Evolutionary conservation across 2,888 invertebrate genomes (phyloP).

Genomic region (Ochropacha duplaris): DNA sequence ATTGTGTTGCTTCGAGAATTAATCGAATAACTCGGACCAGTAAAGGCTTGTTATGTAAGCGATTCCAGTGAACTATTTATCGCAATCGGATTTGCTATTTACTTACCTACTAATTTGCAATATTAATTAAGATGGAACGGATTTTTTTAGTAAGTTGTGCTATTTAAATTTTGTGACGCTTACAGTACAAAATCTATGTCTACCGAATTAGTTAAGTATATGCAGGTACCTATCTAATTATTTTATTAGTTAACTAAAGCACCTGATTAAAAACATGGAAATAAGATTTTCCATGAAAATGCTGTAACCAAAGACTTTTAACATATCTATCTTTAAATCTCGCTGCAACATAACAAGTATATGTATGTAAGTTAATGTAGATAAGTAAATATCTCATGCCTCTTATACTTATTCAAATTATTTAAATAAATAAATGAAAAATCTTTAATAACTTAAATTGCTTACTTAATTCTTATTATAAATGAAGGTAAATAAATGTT

Average conservation of each 20-base stretch:
- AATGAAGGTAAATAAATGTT: constrained; percentile 3
- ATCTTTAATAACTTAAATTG: too few relatives aligned
- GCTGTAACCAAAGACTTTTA: too few relatives aligned
- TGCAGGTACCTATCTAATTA: background rate
- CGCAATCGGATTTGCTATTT: background rate
- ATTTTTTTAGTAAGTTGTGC: too few relatives aligned
- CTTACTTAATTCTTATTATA: too few relatives aligned
- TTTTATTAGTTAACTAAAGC: too few relatives aligned
- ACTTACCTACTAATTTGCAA: background rate
- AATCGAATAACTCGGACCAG: constrained; percentile 63
- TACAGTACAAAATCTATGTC: too few relatives aligned
- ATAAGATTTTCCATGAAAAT: background rate
- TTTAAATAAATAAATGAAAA: too few relatives aligned
- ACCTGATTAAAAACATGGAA: background rate
- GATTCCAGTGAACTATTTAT: background rate
- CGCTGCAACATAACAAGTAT: background rate
- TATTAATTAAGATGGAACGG: background rate
- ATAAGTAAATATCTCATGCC: background rate
- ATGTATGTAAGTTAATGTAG: too few relatives aligned
- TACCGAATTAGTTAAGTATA: too few relatives aligned
- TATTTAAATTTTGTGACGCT: too few relatives aligned
- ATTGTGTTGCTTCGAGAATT: constrained; percentile 62
- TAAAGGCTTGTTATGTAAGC: constrained; percentile 15
- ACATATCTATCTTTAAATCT: too few relatives aligned
- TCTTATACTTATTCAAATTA: constrained; percentile 1